Evolutionary conservation across 2,797 vertebrate genomes (phyloP), one percentile per base, ranked within the genome.

Genomic region (Clarias pachynema): DNA sequence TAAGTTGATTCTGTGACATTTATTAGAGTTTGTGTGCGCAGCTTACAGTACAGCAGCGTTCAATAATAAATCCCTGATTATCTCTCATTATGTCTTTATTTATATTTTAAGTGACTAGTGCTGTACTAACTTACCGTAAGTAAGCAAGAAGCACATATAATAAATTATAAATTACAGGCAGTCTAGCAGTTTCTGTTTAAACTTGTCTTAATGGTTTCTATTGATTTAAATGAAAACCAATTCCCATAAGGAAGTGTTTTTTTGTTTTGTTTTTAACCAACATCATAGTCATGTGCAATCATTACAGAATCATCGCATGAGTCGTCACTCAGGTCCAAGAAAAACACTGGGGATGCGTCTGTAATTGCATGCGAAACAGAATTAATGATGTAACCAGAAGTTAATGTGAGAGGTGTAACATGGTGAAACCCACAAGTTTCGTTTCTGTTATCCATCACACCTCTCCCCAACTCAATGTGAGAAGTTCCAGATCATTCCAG

Each of bases 161-260:
- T 16, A 24, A 62, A 62, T 79, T 79, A n/a, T 16, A 24, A 62
- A 62, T 79, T 79, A 22, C 24, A 63, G 2, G 4, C 40, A 24
- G 34, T 44, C 22, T 79, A 79, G 34, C 8, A 12, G 75, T n/a
- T 60, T 60, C 20, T 10, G 60, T 60, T 34, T 40, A 62, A 18
- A 22, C 5, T 24, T 62, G 12, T 62, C 57, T 40, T 80, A 49
- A 6, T 80, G n/a, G 78, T 49, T 80, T 80, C 40, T 80, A 66
- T 22, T 49, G 7, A 65, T 53, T 80, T 49, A 49, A 53, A 53
- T 44, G 7, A n/a, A 80, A 49, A 80, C n/a, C 60, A 65, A 49
- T 53, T 80, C 8, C 16, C 37, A 66, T 66, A 22, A 80, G 16
- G 16, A 49, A 40, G 24, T 40, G 24, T 0, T 7, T 78, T 59